These are phyloP conservation scores for Montipora capricornis DNA, from an alignment of 64 coral and sea anemone genomes.

Conservation along the genomic window DNA sequence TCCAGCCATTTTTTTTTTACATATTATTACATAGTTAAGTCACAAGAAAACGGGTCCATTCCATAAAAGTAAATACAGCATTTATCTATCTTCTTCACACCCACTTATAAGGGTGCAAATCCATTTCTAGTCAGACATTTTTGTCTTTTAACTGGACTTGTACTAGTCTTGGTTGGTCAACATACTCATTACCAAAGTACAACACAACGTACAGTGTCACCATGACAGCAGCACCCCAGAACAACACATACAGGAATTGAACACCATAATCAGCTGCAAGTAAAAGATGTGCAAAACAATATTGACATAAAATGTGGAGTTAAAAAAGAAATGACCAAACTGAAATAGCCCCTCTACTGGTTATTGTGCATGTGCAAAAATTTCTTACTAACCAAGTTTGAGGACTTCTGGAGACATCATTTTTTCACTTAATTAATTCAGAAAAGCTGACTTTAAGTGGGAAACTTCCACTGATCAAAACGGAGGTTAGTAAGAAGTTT, in stretches of 20 bases:
- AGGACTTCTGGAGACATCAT: no score
- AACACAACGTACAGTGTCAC: constrained; percentile 89
- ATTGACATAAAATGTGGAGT: not conserved
- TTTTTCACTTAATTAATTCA: no score
- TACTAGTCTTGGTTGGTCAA: constrained; percentile 88
- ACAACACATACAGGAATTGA: constrained; percentile 92
- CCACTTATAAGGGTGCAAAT: constrained; percentile 20
- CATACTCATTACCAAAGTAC: constrained; percentile 95
- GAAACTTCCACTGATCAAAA: no score
- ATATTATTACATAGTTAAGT: not conserved
- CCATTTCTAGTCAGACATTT: constrained; percentile 94
- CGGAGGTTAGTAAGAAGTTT: no score
- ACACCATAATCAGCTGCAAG: constrained; percentile 89
- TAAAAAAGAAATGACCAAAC: not conserved
- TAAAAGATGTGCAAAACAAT: not conserved
- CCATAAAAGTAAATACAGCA: not conserved
- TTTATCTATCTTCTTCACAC: constrained; percentile 10
- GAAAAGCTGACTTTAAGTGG: no score
- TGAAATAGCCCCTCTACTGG: not conserved
- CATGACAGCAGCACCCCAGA: constrained; percentile 92
- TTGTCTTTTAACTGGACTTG: constrained; percentile 88
- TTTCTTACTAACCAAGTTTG: no score
- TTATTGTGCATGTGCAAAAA: not conserved
- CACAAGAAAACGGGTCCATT: not conserved
- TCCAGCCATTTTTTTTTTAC: no score